These are phyloP conservation scores for Drosophila formosana DNA, from an alignment of 2,888 invertebrate genomes.

Conservation along the genomic window DNA sequence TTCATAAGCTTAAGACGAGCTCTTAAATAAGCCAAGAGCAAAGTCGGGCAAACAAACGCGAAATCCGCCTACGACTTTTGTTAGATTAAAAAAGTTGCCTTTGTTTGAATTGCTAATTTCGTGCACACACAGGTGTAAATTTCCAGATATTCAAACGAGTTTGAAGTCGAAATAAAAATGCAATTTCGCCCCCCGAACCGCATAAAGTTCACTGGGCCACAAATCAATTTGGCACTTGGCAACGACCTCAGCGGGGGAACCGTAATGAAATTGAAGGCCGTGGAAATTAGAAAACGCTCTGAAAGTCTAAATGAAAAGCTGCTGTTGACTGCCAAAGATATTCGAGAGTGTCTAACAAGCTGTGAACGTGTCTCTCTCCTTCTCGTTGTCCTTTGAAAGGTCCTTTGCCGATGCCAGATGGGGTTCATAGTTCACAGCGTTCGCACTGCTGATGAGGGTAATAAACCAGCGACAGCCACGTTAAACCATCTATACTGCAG, in stretches of 20 bases:
- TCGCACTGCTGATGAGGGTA: slow-evolving; percentile 54
- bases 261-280: slow-evolving; percentile 18
- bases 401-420: slow-evolving; percentile 32
- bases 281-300: slow-evolving; percentile 7
- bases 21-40: slow-evolving; percentile 1
- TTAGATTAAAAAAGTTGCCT: slow-evolving; percentile 60
- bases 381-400: slow-evolving; percentile 37
- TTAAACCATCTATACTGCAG: slow-evolving; percentile 5
- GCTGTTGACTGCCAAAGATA: slow-evolving; percentile 16
- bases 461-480: slow-evolving; percentile 47
- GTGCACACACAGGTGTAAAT: slow-evolving; percentile 43
- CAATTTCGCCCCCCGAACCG: slow-evolving; percentile 52
- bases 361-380: background rate
- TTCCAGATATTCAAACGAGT: slow-evolving; percentile 8
- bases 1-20: slow-evolving; percentile 8
- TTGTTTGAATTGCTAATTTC: slow-evolving; percentile 67
- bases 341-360: slow-evolving; percentile 8
- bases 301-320: slow-evolving; percentile 7
- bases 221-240: slow-evolving; percentile 69
- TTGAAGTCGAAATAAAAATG: slow-evolving; percentile 47
- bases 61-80: slow-evolving; percentile 16
- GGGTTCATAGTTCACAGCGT: slow-evolving; percentile 50
- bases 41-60: slow-evolving; percentile 32
- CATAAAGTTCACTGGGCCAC: slow-evolving; percentile 59
- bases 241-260: slow-evolving; percentile 11